Conservation (phyloP, 2,888 invertebrate species). For the Tubulanus polymorphus region DNA sequence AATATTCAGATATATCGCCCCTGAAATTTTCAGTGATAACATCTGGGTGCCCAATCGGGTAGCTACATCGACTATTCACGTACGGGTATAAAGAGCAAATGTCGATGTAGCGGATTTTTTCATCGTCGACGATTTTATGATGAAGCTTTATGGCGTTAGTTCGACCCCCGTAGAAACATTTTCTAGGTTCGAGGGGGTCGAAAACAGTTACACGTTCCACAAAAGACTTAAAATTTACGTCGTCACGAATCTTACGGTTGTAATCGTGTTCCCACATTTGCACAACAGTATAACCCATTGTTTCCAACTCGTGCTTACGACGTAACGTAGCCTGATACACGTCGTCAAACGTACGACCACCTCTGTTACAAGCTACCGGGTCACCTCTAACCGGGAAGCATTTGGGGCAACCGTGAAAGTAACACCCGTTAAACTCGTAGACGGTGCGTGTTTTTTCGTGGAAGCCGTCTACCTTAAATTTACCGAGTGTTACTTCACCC, state of each 20-base stretch:
- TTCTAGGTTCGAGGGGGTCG: constrained; percentile 25
- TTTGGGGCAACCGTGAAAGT: constrained; percentile 22
- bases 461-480: constrained; percentile 20
- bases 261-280: constrained; percentile 29
- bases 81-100: constrained; percentile 31
- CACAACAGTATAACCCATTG: constrained; percentile 16
- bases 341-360: neutral
- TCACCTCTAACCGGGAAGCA: constrained; percentile 11
- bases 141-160: constrained; percentile 28
- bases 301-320: constrained; percentile 10
- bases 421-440: constrained; percentile 24
- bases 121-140: constrained; percentile 17
- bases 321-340: constrained; percentile 13
- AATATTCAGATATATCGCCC: constrained; percentile 18
- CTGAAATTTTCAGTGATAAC: constrained; percentile 19
- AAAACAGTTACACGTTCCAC: constrained; percentile 16
- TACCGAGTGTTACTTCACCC: constrained; percentile 16
- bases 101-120: constrained; percentile 23
- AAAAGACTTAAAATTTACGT: constrained; percentile 15
- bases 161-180: constrained; percentile 32
- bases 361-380: neutral
- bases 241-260: constrained; percentile 13
- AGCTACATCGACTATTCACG: constrained; percentile 24
- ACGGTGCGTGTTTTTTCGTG: constrained; percentile 8
- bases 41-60: constrained; percentile 30